Evolutionary conservation across 2,888 invertebrate genomes (phyloP).

Genomic region (Apodemia zela): DNA sequence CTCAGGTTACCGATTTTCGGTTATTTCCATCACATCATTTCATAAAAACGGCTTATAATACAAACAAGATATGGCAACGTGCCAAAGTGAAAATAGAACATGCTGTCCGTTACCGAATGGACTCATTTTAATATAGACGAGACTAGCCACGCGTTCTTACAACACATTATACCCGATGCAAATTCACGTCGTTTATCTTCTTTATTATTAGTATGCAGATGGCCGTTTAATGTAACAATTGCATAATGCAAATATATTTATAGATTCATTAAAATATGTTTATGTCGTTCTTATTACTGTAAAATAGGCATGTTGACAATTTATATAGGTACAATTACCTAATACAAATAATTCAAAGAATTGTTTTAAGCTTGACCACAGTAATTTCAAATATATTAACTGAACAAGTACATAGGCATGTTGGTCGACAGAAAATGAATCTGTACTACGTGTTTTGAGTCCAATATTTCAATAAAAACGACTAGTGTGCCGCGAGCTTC

Average conservation of each 20-base stretch:
- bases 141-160: constrained; percentile 46
- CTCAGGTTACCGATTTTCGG: constrained; percentile 77
- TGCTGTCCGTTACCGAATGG: constrained; percentile 69
- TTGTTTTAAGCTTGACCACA: no score
- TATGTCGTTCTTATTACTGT: background rate
- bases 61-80: constrained; percentile 76
- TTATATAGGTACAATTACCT: background rate
- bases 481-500: no score
- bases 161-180: constrained; percentile 53
- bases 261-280: background rate
- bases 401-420: no score
- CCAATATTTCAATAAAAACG: no score
- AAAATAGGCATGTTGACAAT: background rate
- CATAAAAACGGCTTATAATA: constrained; percentile 81
- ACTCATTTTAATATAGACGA: constrained; percentile 74
- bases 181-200: constrained; percentile 38
- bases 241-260: constrained; percentile 19
- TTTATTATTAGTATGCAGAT: constrained; percentile 31
- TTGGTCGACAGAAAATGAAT: no score
- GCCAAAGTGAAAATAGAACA: constrained; percentile 74
- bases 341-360: no score
- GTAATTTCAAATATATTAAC: no score
- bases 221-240: constrained; percentile 23
- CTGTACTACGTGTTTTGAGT: no score
- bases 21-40: constrained; percentile 79